phyloP scores from a whole-genome alignment of 2,888 invertebrate genomes.

The Cerastis leucographa region DNA sequence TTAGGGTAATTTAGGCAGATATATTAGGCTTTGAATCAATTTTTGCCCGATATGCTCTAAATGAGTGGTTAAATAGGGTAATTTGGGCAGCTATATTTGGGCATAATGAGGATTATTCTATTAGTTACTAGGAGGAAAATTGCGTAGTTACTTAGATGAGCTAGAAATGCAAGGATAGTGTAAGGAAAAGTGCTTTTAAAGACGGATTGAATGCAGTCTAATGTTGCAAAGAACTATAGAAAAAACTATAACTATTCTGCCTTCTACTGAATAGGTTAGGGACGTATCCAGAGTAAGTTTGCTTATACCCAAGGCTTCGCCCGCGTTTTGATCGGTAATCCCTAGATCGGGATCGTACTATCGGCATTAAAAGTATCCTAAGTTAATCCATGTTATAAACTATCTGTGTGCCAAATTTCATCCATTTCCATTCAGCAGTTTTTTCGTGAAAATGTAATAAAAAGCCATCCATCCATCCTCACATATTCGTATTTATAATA shows the following conservation, averaged over 20 bases:
- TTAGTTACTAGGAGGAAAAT: conserved; percentile 12
- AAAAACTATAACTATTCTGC: no score
- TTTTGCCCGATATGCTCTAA: conserved; percentile 1
- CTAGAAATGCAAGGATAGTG: conserved; percentile 30
- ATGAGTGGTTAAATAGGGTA: neutral
- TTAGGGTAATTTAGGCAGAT: neutral
- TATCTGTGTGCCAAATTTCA: no score
- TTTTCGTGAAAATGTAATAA: no score
- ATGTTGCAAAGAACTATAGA: neutral
- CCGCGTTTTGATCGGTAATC: no score
- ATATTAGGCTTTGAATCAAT: neutral
- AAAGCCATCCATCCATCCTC: no score
- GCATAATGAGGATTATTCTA: neutral
- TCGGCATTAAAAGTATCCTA: no score
- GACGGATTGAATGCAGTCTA: no score
- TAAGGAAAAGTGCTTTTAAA: conserved; percentile 39
- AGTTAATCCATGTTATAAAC: no score
- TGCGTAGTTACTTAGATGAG: neutral
- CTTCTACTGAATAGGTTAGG: neutral
- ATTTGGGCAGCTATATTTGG: neutral
- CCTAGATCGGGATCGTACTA: no score
- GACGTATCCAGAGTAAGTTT: neutral
- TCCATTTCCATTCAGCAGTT: no score
- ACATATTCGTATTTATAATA: no score
- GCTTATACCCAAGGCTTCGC: no score